A percentile compares a stretch with the other conserved stretches of the same genome.
Conservation (phyloP, 2,113 vertebrate species). For the Malurus cyaneus region DNA sequence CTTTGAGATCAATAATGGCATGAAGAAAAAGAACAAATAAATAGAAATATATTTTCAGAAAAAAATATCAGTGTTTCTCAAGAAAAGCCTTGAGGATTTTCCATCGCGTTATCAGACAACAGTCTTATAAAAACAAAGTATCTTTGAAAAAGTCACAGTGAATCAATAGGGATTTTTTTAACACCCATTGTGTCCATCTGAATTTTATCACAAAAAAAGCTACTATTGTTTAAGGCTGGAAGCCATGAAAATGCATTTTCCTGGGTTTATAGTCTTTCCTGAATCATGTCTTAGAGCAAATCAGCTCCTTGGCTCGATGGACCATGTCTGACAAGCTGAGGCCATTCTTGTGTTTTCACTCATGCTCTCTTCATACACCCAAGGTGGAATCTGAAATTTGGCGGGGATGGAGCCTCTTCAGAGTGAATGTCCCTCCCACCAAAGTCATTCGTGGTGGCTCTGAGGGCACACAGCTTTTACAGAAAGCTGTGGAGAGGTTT, state of each 20-base stretch:
- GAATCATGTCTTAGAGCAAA: not conserved
- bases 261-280: not conserved
- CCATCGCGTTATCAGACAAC: not conserved
- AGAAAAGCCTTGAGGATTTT: not conserved
- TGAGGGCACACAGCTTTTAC: not conserved
- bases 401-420: not conserved
- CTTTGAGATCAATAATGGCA: not conserved
- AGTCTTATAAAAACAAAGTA: not conserved
- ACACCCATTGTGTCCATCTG: not conserved
- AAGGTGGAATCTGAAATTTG: not conserved
- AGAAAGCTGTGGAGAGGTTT: not conserved
- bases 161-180: not conserved
- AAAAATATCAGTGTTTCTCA: not conserved
- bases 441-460: not conserved
- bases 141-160: not conserved
- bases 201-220: not conserved
- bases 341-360: not conserved
- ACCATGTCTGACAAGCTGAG: fast-evolving
- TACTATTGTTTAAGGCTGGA: not conserved
- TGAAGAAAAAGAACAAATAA: not conserved
- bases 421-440: not conserved
- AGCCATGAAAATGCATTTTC: not conserved
- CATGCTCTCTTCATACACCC: not conserved
- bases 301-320: not conserved
- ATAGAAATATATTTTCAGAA: not conserved